phyloP scores from a whole-genome alignment of 2,888 invertebrate species.

The Caenorhabditis auriculariae region DNA sequence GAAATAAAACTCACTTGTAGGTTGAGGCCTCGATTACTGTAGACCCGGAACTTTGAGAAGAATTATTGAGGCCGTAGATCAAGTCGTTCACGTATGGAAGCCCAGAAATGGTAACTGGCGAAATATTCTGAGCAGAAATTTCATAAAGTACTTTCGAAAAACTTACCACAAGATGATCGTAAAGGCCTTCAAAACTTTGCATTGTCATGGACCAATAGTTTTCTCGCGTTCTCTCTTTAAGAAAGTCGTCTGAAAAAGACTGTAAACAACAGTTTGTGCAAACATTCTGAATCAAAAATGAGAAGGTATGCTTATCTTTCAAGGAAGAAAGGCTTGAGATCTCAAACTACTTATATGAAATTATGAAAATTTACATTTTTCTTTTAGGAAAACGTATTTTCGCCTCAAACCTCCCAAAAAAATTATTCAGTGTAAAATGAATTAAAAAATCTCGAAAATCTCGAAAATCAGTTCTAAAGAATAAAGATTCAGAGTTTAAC shows the following conservation, averaged over 20 bases:
- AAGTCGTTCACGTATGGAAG: conserved; percentile 22
- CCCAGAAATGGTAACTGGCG: conserved; percentile 27
- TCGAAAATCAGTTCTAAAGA: no score
- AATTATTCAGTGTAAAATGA: not conserved
- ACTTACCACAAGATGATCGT: conserved; percentile 9
- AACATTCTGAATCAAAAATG: not conserved
- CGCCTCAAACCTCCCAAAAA: not conserved
- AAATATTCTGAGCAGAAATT: no score
- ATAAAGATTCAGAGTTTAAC: no score
- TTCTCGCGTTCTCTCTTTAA: not conserved
- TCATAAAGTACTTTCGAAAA: no score
- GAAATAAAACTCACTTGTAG: no score
- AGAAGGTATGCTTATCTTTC: no score
- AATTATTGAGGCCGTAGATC: no score
- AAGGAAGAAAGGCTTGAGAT: not conserved
- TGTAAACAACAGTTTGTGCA: not conserved
- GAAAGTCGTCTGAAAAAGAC: conserved; percentile 1
- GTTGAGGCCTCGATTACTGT: no score
- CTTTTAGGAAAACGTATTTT: not conserved
- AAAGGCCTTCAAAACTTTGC: conserved; percentile 7
- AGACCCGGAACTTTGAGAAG: no score
- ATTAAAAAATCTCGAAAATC: no score
- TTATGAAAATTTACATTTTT: not conserved
- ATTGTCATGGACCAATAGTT: conserved; percentile 6
- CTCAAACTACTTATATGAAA: not conserved